Evolutionary conservation across 2,113 vertebrate genomes (phyloP).

Genomic region (Oceanodroma tethys): DNA sequence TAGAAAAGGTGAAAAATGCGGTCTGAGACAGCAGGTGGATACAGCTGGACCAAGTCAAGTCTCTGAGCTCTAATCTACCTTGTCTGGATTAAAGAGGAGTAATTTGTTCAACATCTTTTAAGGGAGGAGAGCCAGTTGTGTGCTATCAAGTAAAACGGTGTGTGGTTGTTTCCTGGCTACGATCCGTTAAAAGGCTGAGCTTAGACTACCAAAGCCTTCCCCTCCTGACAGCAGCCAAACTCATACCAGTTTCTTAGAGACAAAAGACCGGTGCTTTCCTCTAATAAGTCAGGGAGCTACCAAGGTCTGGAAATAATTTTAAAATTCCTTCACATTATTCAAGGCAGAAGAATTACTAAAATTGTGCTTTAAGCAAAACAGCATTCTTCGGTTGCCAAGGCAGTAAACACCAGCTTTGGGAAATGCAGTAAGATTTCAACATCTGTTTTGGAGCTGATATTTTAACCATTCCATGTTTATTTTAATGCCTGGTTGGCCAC

Average conservation of each 20-base stretch:
- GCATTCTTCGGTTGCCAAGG: conserved; percentile 57
- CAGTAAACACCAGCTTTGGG: conserved; percentile 63
- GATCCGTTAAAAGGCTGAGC: conserved; percentile 38
- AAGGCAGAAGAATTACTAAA: conserved; percentile 66
- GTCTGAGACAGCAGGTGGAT: conserved; percentile 41
- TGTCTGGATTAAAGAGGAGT: conserved; percentile 70
- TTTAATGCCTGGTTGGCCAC: conserved; percentile 27
- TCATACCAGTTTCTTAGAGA: conserved; percentile 1
- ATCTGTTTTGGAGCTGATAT: conserved; percentile 57
- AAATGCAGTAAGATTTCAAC: conserved; percentile 56
- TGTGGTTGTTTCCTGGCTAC: conserved; percentile 52
- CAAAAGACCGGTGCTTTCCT: conserved; percentile 12
- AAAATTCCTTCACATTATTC: conserved; percentile 66
- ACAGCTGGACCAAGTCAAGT: conserved; percentile 27
- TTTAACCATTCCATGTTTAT: conserved; percentile 43
- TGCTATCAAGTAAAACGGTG: not conserved
- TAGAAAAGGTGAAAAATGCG: not conserved
- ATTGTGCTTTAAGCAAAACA: conserved; percentile 65
- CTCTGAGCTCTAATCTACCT: conserved; percentile 59
- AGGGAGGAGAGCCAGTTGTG: conserved; percentile 37
- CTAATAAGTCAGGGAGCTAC: conserved; percentile 22
- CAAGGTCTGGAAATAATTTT: conserved; percentile 63
- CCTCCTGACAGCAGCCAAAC: conserved; percentile 50
- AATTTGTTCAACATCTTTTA: conserved; percentile 66
- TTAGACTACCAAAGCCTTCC: conserved; percentile 44